phyloP scores from a whole-genome alignment of 1,140 invertebrate species.

The Pogonomyrmex barbatus region DNA sequence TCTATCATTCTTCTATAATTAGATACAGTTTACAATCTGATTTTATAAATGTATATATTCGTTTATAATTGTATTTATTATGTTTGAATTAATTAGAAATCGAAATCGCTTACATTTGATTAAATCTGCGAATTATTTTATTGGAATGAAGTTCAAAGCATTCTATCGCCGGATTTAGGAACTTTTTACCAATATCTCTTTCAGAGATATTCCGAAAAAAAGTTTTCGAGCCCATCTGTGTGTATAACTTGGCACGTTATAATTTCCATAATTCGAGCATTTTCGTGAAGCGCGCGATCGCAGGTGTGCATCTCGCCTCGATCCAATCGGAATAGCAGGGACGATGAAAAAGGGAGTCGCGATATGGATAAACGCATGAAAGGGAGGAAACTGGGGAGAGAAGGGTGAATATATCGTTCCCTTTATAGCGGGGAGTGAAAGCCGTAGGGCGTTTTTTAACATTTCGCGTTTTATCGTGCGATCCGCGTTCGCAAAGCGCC shows the following conservation, averaged over 20 bases:
- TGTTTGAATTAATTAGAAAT: background rate
- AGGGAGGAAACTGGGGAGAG: background rate
- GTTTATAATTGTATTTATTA: slow-evolving; percentile 1
- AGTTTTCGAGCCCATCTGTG: slow-evolving; percentile 10
- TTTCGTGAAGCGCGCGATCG: slow-evolving; percentile 38
- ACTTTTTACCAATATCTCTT: slow-evolving; percentile 14
- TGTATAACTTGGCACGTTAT: slow-evolving; percentile 15
- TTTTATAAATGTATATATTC: background rate
- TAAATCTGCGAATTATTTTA: slow-evolving; percentile 20
- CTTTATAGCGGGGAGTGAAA: slow-evolving; percentile 37
- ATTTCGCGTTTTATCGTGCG: slow-evolving; percentile 46
- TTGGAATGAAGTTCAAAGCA: background rate
- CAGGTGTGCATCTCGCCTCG: slow-evolving; percentile 32
- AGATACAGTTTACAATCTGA: background rate
- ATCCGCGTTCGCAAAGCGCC: slow-evolving; percentile 29
- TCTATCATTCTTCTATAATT: background rate
- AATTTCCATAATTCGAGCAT: slow-evolving; percentile 59
- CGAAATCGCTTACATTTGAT: slow-evolving; percentile 3
- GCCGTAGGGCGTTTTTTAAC: slow-evolving; percentile 50
- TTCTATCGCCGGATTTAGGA: background rate
- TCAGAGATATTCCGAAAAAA: slow-evolving; percentile 16
- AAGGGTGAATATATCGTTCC: slow-evolving; percentile 18
- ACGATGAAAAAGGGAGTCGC: slow-evolving; percentile 21
- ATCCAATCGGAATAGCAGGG: background rate
- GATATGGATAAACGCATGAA: slow-evolving; percentile 17